Evolutionary conservation across 2,797 vertebrate species (phyloP).

Genomic region (Galaxias olidus): DNA sequence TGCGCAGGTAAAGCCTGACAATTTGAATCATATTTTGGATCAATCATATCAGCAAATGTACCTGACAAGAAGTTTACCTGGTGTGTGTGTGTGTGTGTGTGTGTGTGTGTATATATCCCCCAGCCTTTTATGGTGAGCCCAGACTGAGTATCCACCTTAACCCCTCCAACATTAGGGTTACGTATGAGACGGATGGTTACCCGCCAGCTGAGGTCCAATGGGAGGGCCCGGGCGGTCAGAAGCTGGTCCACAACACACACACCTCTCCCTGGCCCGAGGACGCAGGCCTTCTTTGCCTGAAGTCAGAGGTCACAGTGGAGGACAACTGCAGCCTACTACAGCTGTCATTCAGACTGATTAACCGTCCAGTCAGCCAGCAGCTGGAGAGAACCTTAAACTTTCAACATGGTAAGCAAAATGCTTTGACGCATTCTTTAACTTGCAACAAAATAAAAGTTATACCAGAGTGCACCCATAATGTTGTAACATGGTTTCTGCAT

Average conservation of each 20-base stretch:
- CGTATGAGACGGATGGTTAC: conserved; percentile 40
- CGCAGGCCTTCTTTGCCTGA: too few species aligned
- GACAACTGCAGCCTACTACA: too few species aligned
- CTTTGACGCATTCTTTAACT: background rate
- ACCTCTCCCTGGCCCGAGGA: conserved; percentile 15
- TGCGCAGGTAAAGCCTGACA: conserved; percentile 4
- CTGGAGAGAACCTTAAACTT: conserved; percentile 33
- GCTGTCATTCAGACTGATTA: conserved; percentile 34
- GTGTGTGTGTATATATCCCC: background rate
- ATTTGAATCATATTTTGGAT: too few species aligned
- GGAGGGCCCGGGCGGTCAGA: conserved; percentile 19
- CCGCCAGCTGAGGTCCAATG: conserved; percentile 34
- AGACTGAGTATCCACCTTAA: conserved; percentile 25
- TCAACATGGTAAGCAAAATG: conserved; percentile 25
- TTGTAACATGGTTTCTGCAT: too few species aligned
- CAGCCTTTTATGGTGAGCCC: conserved; percentile 46
- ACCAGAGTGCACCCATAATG: too few species aligned
- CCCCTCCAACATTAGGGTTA: conserved; percentile 6
- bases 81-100: too few species aligned
- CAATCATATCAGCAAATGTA: too few species aligned
- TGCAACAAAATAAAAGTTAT: too few species aligned
- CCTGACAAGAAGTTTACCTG: too few species aligned
- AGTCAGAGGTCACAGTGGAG: too few species aligned
- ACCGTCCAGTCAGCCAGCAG: conserved; percentile 23
- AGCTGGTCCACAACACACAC: conserved; percentile 15